A percentile compares a stretch with the other conserved stretches of the same genome.
Evolutionary conservation across 2,113 vertebrate genomes (phyloP).

Genomic region (Myocastor coypus): DNA sequence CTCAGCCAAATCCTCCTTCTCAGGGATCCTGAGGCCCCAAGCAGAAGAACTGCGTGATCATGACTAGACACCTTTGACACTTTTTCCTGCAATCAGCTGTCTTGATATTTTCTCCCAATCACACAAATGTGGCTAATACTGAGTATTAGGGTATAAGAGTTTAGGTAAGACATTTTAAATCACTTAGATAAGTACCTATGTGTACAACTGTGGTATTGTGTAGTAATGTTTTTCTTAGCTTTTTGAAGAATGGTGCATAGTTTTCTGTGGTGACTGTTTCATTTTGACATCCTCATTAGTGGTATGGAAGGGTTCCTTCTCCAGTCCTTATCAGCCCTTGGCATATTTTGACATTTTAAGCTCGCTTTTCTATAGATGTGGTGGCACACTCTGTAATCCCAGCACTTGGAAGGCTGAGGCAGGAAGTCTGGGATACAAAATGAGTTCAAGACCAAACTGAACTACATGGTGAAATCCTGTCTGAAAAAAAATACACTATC

Average conservation of each 20-base stretch:
- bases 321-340: not conserved
- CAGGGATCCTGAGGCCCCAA: not conserved
- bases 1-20: not conserved
- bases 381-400: too few species aligned
- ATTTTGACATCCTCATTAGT: not conserved
- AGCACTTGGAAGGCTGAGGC: too few species aligned
- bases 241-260: not conserved
- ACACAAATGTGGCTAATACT: not conserved
- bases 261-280: not conserved
- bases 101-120: not conserved
- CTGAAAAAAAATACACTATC: not conserved
- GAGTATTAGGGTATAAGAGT: not conserved
- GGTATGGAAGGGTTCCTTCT: not conserved
- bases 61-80: not conserved
- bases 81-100: not conserved
- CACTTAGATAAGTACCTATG: not conserved
- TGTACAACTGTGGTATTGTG: not conserved
- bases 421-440: too few species aligned
- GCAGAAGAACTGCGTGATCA: too few species aligned
- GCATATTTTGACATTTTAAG: not conserved
- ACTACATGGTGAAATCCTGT: too few species aligned
- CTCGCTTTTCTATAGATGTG: too few species aligned
- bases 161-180: not conserved
- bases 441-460: too few species aligned
- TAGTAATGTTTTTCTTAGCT: not conserved